phyloP scores from a whole-genome alignment of 2,888 invertebrate species.

The Rhagonycha lutea region DNA sequence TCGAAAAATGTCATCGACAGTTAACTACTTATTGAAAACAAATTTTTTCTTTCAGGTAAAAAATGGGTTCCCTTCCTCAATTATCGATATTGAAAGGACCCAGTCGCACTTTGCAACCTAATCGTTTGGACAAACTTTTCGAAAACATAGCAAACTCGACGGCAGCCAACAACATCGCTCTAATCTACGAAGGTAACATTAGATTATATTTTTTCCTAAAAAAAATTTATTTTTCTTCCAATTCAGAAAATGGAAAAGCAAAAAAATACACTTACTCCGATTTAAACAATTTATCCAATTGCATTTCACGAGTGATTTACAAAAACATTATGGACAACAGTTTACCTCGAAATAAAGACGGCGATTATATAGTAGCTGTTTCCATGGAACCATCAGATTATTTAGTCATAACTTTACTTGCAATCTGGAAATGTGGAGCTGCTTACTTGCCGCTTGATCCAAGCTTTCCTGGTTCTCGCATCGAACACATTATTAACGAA shows the following conservation, averaged over 20 bases:
- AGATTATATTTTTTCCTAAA: not conserved
- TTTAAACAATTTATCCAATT: conserved; percentile 62
- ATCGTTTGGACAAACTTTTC: conserved; percentile 62
- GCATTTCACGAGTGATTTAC: conserved; percentile 61
- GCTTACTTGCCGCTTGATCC: conserved; percentile 85
- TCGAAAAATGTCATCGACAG: no score
- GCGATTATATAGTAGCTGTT: conserved; percentile 76
- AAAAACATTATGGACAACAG: conserved; percentile 51
- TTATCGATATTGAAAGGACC: conserved; percentile 71
- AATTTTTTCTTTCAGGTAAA: not conserved
- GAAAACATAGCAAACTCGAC: conserved; percentile 60
- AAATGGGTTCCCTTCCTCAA: conserved; percentile 78
- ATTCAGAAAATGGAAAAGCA: conserved; percentile 43
- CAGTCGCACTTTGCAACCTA: conserved; percentile 58
- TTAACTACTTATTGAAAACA: no score
- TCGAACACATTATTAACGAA: conserved; percentile 77
- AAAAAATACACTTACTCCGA: conserved; percentile 58
- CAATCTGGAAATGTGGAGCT: conserved; percentile 81
- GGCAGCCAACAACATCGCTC: conserved; percentile 61
- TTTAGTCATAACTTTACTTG: conserved; percentile 68
- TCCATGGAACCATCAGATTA: conserved; percentile 78
- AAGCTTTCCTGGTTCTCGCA: conserved; percentile 69
- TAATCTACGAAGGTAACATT: conserved; percentile 45
- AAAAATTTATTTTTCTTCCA: not conserved
- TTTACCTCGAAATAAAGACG: conserved; percentile 63